These are phyloP conservation scores for Petrocephalus schoutedeni DNA, from an alignment of 2,797 vertebrate genomes.

Conservation along the genomic window DNA sequence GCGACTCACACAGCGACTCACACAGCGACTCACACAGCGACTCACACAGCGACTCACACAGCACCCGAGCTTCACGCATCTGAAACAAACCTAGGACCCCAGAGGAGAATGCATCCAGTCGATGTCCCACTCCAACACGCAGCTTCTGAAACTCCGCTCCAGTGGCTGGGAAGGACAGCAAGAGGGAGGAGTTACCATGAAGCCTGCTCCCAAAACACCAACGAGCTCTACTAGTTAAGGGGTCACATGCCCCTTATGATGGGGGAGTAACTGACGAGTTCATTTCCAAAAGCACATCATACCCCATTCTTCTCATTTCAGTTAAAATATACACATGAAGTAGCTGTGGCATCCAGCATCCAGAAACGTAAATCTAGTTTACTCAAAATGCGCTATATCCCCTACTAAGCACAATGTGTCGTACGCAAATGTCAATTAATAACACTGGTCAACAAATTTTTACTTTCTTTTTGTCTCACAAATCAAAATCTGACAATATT, in stretches of 20 bases:
- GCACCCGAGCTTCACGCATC: neutral
- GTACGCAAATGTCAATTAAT: neutral
- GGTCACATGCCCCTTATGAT: neutral
- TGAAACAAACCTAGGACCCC: slow-evolving; percentile 75
- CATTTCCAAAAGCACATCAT: neutral
- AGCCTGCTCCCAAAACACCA: neutral
- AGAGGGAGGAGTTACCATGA: neutral
- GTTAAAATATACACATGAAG: neutral
- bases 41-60: neutral
- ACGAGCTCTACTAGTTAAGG: neutral
- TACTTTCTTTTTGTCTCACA: too few species aligned
- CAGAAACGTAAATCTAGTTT: neutral
- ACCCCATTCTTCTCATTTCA: neutral
- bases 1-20: too few species aligned
- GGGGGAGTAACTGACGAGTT: neutral
- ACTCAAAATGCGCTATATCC: neutral
- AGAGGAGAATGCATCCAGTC: slow-evolving; percentile 74
- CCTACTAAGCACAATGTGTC: neutral
- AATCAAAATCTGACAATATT: too few species aligned
- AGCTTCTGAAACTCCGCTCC: slow-evolving; percentile 71
- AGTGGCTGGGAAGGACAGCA: slow-evolving; percentile 57
- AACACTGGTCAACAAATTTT: neutral
- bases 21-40: too few species aligned
- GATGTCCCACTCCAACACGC: slow-evolving; percentile 77
- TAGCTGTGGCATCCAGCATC: neutral